Evolutionary conservation across 2,113 vertebrate species (phyloP).

Genomic region (Stegostoma tigrinum): DNA sequence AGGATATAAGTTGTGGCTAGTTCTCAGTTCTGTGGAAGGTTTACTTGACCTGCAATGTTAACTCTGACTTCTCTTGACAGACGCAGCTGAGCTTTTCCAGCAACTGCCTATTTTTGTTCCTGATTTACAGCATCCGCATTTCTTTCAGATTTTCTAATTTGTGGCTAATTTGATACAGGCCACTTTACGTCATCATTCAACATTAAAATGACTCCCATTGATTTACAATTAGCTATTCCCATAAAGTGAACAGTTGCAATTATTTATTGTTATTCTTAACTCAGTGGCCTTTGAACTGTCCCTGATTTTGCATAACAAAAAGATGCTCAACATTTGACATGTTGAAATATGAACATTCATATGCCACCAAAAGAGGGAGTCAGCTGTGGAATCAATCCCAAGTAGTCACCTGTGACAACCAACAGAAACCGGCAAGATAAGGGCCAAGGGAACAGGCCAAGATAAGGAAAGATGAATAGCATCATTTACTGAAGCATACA

Average conservation of each 20-base stretch:
- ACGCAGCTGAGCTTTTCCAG: too few species aligned
- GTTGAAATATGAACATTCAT: background rate
- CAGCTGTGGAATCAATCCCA: background rate
- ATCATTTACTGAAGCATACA: too few species aligned
- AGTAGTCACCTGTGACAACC: background rate
- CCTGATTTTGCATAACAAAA: background rate
- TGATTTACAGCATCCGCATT: too few species aligned
- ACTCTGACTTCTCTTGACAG: too few species aligned
- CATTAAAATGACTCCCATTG: background rate
- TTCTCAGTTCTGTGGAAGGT: background rate
- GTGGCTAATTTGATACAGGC: background rate
- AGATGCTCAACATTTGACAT: background rate
- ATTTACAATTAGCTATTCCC: background rate
- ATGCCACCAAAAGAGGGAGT: too few species aligned
- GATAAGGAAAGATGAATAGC: background rate
- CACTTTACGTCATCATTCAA: background rate
- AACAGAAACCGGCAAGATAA: background rate
- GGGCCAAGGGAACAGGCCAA: background rate
- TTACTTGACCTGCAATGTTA: too few species aligned
- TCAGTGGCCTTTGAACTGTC: background rate
- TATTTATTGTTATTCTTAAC: background rate
- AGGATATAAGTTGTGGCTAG: background rate
- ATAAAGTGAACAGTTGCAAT: background rate
- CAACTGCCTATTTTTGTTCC: too few species aligned
- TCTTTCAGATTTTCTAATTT: too few species aligned